Conservation (phyloP, 2,888 invertebrate genomes). For the Hemicrepidius hirtus region DNA sequence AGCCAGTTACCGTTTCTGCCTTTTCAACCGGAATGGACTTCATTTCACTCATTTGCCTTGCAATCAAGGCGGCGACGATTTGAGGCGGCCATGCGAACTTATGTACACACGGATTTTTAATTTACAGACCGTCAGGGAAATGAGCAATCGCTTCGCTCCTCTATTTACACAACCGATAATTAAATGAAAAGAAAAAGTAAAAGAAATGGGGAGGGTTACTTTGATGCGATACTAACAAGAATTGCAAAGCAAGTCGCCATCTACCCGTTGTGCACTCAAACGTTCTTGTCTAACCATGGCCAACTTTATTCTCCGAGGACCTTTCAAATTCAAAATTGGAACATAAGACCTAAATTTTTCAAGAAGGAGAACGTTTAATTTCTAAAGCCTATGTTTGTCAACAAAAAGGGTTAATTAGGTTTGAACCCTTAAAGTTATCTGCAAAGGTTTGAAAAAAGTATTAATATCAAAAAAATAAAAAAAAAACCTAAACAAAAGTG, state of each 20-base stretch:
- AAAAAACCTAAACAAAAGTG: too few species aligned
- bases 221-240: neutral
- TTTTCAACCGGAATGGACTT: conserved; percentile 53
- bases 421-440: too few species aligned
- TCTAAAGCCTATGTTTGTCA: too few species aligned
- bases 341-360: too few species aligned
- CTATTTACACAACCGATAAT: conserved; percentile 23
- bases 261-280: neutral
- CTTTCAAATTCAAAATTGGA: too few species aligned
- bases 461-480: too few species aligned
- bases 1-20: conserved; percentile 62
- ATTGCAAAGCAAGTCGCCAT: neutral
- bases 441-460: too few species aligned
- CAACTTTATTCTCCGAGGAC: too few species aligned
- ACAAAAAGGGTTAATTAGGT: too few species aligned
- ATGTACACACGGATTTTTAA: conserved; percentile 40
- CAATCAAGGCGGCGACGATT: conserved; percentile 51
- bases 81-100: conserved; percentile 39
- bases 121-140: conserved; percentile 7
- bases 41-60: conserved; percentile 53
- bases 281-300: too few species aligned
- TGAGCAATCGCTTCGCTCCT: neutral
- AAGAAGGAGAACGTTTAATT: too few species aligned
- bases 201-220: neutral
- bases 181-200: neutral